Evolutionary conservation across 1,140 invertebrate species (phyloP), one percentile per base, ranked within the genome.

Genomic region (Zaprionus nigranus): DNA sequence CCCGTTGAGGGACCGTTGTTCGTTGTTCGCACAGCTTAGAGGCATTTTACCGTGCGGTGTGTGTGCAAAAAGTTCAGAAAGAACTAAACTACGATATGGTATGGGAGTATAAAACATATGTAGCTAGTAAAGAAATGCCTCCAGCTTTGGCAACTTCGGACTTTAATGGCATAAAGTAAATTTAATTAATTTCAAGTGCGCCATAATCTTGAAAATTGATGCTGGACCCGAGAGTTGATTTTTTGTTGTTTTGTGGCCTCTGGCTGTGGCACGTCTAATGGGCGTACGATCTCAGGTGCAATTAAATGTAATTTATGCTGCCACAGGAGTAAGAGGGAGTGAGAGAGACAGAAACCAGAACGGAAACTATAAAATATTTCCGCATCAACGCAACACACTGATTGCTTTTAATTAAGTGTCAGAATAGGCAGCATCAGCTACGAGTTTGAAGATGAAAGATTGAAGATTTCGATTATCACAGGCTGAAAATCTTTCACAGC

Each of bases 361-460:
- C 85, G 84, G 85, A 88, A 88, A 75, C 81, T 70, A 90, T 90
- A 73, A 84, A 84, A 84, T 66, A 81, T 78, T 70, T 77, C 58
- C 70, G 75, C 74, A 76, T 65, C 62, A 72, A 65, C 57, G 68
- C 54, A 64, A 43, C 53, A 43, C 46, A 40, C 63, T 67, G 67
- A 86, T 82, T 79, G 66, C 82, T 51, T 78, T 79, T 85, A 80
- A 82, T 87, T 82, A 77, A 68, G 71, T 66, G 62, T 53, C 78
- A 64, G 72, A 78, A 81, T 84, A 64, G 38, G 62, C 60, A 54
- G 57, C 68, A 56, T 30, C 34, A 36, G 65, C 78, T 34, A 58
- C 67, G 17, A 75, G 61, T 28, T 64, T n/a, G 38, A 34, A 46
- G 66, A 62, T 70, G 30, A 28, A 12, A 58, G 66, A 62, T 75